These are phyloP conservation scores for Crepidodera aurea DNA, from an alignment of 2,888 invertebrate genomes.

Conservation along the genomic window DNA sequence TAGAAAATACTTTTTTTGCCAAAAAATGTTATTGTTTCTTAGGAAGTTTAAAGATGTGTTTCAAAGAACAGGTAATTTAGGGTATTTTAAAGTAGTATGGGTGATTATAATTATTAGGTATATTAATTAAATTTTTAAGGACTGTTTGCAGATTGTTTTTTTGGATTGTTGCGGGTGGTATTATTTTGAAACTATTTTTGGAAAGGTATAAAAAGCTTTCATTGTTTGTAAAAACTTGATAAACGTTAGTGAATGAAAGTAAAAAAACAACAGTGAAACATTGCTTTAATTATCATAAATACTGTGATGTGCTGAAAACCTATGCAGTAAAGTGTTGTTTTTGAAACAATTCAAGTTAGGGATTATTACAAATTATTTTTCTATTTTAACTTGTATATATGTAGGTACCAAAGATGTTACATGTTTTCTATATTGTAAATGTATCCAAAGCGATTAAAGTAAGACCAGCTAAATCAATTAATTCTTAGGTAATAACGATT, in stretches of 20 bases:
- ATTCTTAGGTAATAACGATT: slow-evolving; percentile 32
- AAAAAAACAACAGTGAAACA: slow-evolving; percentile 18
- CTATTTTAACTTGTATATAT: slow-evolving; percentile 36
- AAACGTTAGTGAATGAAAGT: background rate
- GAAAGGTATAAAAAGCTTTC: slow-evolving; percentile 1
- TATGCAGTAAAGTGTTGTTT: slow-evolving; percentile 28
- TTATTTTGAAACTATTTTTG: background rate
- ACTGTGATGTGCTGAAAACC: slow-evolving; percentile 30
- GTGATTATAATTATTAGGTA: background rate
- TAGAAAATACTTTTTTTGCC: background rate
- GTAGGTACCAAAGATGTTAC: slow-evolving; percentile 37
- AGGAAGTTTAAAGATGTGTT: background rate
- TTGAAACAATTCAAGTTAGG: slow-evolving; percentile 33
- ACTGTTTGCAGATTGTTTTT: slow-evolving; percentile 7
- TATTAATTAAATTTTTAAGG: slow-evolving; percentile 3
- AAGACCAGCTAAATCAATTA: slow-evolving; percentile 28
- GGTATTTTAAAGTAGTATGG: background rate
- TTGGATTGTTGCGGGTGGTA: background rate
- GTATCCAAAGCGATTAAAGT: slow-evolving; percentile 33
- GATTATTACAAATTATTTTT: slow-evolving; percentile 35
- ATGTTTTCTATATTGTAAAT: slow-evolving; percentile 41
- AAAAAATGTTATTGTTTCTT: slow-evolving; percentile 1
- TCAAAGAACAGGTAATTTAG: background rate
- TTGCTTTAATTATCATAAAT: slow-evolving; percentile 26
- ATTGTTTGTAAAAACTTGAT: slow-evolving; percentile 14